Evolutionary conservation across 2,113 vertebrate genomes (phyloP).

Genomic region (Poicephalus gulielmi): DNA sequence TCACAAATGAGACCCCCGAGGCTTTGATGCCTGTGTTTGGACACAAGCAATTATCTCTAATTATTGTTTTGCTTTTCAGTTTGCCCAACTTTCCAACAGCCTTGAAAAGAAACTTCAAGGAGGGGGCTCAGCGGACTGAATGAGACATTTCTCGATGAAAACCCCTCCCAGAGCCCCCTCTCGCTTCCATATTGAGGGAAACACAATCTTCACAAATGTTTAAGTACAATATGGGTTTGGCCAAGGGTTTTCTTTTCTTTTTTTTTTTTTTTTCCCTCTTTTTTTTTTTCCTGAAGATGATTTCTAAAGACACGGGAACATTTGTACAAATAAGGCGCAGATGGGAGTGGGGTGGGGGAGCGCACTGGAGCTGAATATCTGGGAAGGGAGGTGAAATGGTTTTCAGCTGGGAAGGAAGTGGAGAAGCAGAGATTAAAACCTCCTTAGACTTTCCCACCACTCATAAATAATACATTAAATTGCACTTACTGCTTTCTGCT

Average conservation of each 20-base stretch:
- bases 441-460: conserved; percentile 64
- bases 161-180: conserved; percentile 51
- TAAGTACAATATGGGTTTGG: conserved; percentile 73
- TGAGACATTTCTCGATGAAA: conserved; percentile 65
- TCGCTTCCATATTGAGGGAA: conserved; percentile 69
- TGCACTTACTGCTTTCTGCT: conserved; percentile 49
- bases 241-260: conserved; percentile 38
- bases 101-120: conserved; percentile 75
- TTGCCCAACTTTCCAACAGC: conserved; percentile 82
- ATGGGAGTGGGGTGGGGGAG: conserved; percentile 56
- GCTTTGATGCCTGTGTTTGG: conserved; percentile 92
- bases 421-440: conserved; percentile 65
- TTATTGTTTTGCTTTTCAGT: conserved; percentile 90
- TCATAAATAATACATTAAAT: conserved; percentile 75
- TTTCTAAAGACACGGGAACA: conserved; percentile 70
- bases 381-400: conserved; percentile 67
- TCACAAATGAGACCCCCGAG: conserved; percentile 77
- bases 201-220: conserved; percentile 75
- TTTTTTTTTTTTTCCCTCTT: background rate
- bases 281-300: conserved; percentile 54
- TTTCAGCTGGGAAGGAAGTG: conserved; percentile 75
- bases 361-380: conserved; percentile 48
- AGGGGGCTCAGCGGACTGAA: conserved; percentile 71
- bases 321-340: conserved; percentile 68
- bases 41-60: conserved; percentile 94